Conservation (phyloP, 2,888 invertebrate genomes). For the Geophilus truncorum region DNA sequence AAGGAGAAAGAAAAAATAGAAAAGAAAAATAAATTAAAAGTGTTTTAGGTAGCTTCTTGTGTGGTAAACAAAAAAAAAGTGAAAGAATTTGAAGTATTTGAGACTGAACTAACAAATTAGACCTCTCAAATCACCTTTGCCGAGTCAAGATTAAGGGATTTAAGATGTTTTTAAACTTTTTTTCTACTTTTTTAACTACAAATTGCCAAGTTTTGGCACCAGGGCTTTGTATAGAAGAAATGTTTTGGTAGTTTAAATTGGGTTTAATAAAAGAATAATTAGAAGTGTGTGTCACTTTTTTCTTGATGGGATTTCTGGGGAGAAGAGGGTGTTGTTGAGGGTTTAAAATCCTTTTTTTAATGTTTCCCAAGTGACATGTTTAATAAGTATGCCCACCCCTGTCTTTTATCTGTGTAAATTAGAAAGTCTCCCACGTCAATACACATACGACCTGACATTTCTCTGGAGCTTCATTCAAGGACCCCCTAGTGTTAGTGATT, state of each 20-base stretch:
- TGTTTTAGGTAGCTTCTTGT: neutral
- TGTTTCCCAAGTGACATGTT: neutral
- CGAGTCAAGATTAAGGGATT: neutral
- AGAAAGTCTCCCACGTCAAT: conserved; percentile 21
- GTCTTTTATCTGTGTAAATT: conserved; percentile 18
- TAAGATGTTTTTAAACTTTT: neutral
- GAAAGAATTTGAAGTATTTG: neutral
- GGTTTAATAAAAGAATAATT: neutral
- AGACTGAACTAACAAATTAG: neutral
- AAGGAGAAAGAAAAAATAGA: neutral
- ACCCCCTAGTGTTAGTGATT: conserved; percentile 17
- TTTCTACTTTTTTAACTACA: neutral
- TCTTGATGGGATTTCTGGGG: too few species aligned
- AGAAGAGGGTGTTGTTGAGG: too few species aligned
- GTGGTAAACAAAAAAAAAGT: neutral
- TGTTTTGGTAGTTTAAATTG: neutral
- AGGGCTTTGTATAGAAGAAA: neutral
- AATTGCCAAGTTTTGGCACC: neutral
- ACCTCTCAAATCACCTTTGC: neutral
- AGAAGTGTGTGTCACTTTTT: neutral
- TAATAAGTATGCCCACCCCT: conserved; percentile 7
- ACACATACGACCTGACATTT: neutral
- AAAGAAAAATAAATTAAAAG: neutral
- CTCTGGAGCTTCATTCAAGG: conserved; percentile 7
- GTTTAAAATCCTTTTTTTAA: neutral